Evolutionary conservation across 1,140 invertebrate species (phyloP).

Genomic region (Acyrthosiphon pisum): DNA sequence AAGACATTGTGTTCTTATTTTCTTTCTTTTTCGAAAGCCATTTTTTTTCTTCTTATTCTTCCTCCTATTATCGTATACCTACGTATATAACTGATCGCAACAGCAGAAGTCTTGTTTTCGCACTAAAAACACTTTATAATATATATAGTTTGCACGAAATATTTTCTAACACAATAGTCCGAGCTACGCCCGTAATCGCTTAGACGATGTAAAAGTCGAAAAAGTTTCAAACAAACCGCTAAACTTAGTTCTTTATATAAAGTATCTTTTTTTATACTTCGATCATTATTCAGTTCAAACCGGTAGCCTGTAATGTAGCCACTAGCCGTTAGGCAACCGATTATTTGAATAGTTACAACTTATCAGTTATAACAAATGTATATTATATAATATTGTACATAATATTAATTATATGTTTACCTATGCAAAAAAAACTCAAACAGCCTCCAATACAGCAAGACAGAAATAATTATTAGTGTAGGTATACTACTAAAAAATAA

Average conservation of each 20-base stretch:
- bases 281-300: background rate
- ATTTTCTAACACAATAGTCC: constrained; percentile 14
- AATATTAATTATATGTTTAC: background rate
- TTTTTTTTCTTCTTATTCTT: background rate
- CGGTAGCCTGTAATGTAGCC: background rate
- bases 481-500: too few relatives aligned
- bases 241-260: background rate
- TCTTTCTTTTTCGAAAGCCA: background rate
- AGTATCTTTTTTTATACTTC: background rate
- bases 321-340: background rate
- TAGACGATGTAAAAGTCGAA: background rate
- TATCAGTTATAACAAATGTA: too few relatives aligned
- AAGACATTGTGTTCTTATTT: constrained; percentile 24
- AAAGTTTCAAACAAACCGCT: constrained; percentile 4
- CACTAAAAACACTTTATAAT: constrained; percentile 9
- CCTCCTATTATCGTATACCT: background rate
- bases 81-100: background rate
- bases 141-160: constrained; percentile 1
- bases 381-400: background rate
- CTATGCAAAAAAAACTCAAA: background rate
- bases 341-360: background rate
- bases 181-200: background rate
- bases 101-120: constrained; percentile 15
- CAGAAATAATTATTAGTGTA: background rate
- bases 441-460: background rate